Evolutionary conservation across 2,797 vertebrate species (phyloP).

Genomic region (Masticophis lateralis): DNA sequence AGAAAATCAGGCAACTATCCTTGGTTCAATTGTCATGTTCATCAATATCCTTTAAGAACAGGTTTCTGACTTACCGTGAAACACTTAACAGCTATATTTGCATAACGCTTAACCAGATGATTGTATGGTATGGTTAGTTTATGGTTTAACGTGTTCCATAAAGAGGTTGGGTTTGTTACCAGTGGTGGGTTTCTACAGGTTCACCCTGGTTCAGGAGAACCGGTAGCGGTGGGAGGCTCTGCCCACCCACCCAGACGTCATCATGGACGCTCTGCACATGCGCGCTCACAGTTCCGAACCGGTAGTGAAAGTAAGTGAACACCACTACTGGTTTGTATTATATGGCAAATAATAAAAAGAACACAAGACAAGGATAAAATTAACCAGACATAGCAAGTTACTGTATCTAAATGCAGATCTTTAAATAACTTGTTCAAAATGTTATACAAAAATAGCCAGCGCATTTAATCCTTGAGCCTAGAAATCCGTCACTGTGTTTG

Average conservation of each 20-base stretch:
- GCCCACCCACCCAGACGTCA: too few species aligned
- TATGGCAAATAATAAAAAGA: neutral
- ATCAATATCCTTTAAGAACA: conserved; percentile 23
- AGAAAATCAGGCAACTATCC: neutral
- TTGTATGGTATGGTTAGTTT: neutral
- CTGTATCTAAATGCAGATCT: neutral
- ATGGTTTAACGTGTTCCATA: neutral
- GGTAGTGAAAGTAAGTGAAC: too few species aligned
- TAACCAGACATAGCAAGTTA: neutral
- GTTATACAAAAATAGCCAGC: neutral
- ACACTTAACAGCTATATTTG: conserved; percentile 18
- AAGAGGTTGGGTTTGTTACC: neutral
- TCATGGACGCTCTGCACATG: too few species aligned
- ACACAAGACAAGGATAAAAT: neutral
- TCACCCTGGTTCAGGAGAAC: too few species aligned
- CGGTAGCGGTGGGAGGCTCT: too few species aligned
- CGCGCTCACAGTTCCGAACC: too few species aligned
- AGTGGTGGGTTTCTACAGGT: too few species aligned
- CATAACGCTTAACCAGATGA: neutral
- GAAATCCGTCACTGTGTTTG: neutral
- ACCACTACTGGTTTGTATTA: neutral
- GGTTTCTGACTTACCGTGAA: conserved; percentile 43
- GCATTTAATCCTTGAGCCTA: conserved; percentile 25
- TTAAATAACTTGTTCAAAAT: neutral
- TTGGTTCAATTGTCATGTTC: conserved; percentile 46